phyloP scores from a whole-genome alignment of 2,888 invertebrate species.

The Heliconius aoede region DNA sequence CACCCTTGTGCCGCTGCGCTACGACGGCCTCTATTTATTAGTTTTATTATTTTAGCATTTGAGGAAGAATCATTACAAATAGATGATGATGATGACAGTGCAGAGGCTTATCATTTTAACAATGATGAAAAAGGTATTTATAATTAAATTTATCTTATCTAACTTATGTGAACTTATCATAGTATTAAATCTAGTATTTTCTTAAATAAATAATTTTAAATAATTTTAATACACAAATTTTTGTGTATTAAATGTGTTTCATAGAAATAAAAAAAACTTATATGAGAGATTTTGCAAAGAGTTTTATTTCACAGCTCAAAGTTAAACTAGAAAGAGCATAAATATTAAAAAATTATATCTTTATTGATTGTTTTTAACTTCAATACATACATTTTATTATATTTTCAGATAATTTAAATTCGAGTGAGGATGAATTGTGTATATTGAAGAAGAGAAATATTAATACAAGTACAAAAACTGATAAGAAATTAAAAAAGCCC shows the following conservation, averaged over 20 bases:
- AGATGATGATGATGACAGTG: slow-evolving; percentile 31
- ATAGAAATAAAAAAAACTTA: no score
- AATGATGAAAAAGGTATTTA: slow-evolving; percentile 16
- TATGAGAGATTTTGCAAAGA: no score
- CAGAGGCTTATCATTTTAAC: slow-evolving; percentile 30
- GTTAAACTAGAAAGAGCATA: not conserved
- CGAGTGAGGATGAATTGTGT: slow-evolving; percentile 3
- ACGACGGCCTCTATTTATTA: no score
- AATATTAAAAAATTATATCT: no score
- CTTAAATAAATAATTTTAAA: no score
- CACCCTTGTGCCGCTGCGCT: no score
- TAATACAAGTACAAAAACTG: not conserved
- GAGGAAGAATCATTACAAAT: slow-evolving; percentile 39
- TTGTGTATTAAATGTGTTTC: no score
- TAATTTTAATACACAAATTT: not conserved
- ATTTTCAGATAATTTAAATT: not conserved
- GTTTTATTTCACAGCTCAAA: no score
- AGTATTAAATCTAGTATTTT: no score
- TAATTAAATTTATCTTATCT: not conserved
- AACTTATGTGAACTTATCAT: no score
- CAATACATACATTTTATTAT: not conserved
- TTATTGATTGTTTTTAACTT: not conserved
- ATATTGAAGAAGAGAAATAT: not conserved
- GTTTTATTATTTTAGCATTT: slow-evolving; percentile 42
- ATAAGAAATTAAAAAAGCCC: slow-evolving; percentile 11